These are phyloP conservation scores for Erpobdella octoculata DNA, from an alignment of 2,888 invertebrate genomes.

Conservation along the genomic window DNA sequence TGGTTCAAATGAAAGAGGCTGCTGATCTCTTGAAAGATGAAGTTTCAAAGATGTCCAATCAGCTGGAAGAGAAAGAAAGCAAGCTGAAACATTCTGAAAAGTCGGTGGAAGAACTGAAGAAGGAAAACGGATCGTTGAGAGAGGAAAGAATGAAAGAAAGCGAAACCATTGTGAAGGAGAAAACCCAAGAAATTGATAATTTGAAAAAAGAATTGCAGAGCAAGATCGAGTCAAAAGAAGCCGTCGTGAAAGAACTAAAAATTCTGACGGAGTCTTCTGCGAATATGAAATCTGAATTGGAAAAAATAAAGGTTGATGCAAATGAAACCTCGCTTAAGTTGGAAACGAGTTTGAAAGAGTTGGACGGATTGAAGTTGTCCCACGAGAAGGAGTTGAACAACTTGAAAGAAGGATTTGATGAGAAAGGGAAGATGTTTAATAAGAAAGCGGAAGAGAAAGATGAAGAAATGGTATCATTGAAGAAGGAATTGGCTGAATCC, in stretches of 20 bases:
- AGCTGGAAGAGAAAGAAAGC: background rate
- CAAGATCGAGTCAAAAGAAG: background rate
- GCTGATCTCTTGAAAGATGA: slow-evolving; percentile 14
- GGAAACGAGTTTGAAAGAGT: background rate
- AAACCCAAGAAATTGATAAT: slow-evolving; percentile 18
- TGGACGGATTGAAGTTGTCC: background rate
- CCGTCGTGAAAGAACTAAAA: background rate
- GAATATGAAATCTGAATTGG: background rate
- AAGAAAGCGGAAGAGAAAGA: background rate
- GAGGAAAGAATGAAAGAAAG: slow-evolving; percentile 17
- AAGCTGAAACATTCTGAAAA: background rate
- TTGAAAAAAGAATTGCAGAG: slow-evolving; percentile 10
- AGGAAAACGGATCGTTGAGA: slow-evolving; percentile 1
- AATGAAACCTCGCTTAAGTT: background rate
- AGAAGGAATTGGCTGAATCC: background rate
- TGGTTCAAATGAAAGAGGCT: slow-evolving; percentile 49
- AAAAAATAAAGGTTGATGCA: background rate
- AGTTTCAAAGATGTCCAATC: background rate
- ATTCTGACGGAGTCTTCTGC: background rate
- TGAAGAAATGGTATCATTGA: background rate
- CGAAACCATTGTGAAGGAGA: slow-evolving; percentile 22
- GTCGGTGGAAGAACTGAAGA: slow-evolving; percentile 2
- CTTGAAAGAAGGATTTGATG: background rate
- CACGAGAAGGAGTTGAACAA: background rate
- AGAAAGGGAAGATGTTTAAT: background rate